Evolutionary conservation across 1,140 invertebrate species (phyloP).

Genomic region (Goniozus legneri): DNA sequence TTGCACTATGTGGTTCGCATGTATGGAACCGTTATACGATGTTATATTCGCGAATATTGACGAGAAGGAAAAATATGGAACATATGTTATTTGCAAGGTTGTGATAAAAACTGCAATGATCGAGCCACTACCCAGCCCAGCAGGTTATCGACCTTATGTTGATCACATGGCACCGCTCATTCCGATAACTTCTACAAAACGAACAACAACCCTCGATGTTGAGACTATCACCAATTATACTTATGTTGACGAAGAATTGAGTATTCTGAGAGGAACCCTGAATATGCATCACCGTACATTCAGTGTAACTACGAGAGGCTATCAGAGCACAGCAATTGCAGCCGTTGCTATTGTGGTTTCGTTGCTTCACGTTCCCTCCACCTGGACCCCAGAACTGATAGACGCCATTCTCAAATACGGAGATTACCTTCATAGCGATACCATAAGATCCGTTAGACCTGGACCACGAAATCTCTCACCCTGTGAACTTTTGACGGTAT

Average conservation of each 20-base stretch:
- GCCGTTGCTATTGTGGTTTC: constrained; percentile 33
- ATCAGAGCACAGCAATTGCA: constrained; percentile 41
- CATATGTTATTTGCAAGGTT: constrained; percentile 32
- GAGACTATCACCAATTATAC: constrained; percentile 19
- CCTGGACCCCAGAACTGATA: constrained; percentile 36
- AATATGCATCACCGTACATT: constrained; percentile 30
- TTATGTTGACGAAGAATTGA: constrained; percentile 27
- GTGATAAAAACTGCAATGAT: constrained; percentile 34
- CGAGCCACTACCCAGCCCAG: constrained; percentile 35
- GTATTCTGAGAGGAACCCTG: constrained; percentile 24
- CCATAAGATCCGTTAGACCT: constrained; percentile 15
- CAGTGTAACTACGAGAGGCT: constrained; percentile 19
- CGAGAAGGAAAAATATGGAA: constrained; percentile 30
- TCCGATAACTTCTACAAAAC: constrained; percentile 16
- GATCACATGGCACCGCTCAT: constrained; percentile 20
- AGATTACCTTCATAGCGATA: constrained; percentile 31
- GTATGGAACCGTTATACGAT: constrained; percentile 35
- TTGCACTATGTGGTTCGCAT: constrained; percentile 44
- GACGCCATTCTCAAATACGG: constrained; percentile 34
- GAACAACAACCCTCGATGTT: constrained; percentile 22
- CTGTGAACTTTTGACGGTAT: constrained; percentile 31
- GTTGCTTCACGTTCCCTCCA: constrained; percentile 34
- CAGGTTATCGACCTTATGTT: constrained; percentile 26
- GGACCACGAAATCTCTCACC: constrained; percentile 33
- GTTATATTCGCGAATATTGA: constrained; percentile 31